Evolutionary conservation across 2,888 invertebrate genomes (phyloP).

Genomic region (Iphiclides podalirius): DNA sequence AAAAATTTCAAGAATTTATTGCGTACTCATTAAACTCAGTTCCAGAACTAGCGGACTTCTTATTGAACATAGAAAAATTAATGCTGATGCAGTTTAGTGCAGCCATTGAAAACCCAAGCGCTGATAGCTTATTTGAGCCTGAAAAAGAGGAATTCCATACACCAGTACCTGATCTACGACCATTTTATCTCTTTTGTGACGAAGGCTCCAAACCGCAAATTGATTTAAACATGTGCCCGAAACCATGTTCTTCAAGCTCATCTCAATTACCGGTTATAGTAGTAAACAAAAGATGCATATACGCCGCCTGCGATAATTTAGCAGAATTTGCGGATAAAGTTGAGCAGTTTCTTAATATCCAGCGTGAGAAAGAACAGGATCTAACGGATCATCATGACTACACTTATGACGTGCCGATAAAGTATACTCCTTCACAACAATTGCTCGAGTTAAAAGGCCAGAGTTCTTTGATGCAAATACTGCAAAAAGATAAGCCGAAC

Average conservation of each 20-base stretch:
- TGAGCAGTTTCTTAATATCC: slow-evolving; percentile 46
- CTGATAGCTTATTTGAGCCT: slow-evolving; percentile 50
- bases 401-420: slow-evolving; percentile 47
- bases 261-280: slow-evolving; percentile 60
- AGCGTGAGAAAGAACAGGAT: slow-evolving; percentile 45
- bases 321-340: slow-evolving; percentile 53
- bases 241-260: slow-evolving; percentile 53
- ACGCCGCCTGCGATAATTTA: slow-evolving; percentile 64
- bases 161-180: slow-evolving; percentile 50
- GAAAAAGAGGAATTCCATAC: slow-evolving; percentile 42
- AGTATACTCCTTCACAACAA: slow-evolving; percentile 43
- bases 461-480: slow-evolving; percentile 60
- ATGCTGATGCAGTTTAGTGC: slow-evolving; percentile 63
- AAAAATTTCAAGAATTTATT: slow-evolving; percentile 62
- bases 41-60: slow-evolving; percentile 67
- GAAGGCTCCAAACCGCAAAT: slow-evolving; percentile 47
- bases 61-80: slow-evolving; percentile 65
- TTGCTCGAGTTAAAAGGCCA: slow-evolving; percentile 50
- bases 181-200: slow-evolving; percentile 62
- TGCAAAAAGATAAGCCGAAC: slow-evolving; percentile 57
- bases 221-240: slow-evolving; percentile 53
- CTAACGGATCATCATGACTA: slow-evolving; percentile 51
- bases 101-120: slow-evolving; percentile 47
- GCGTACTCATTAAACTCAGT: slow-evolving; percentile 54
- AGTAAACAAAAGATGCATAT: slow-evolving; percentile 59